Conservation (phyloP, 2,888 invertebrate genomes). For the Nemurella pictetii region DNA sequence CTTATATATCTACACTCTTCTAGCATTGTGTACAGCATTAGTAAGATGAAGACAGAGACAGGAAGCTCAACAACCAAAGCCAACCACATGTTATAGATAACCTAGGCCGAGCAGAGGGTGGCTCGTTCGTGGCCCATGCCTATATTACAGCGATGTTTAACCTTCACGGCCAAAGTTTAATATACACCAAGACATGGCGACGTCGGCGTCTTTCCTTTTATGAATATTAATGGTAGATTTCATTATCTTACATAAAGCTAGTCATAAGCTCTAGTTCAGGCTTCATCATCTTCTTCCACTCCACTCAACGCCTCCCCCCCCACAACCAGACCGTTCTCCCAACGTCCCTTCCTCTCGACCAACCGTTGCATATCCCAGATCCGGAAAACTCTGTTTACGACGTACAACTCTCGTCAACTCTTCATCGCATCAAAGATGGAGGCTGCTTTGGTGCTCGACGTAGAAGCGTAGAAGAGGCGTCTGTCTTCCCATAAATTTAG, state of each 20-base stretch:
- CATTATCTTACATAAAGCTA: conserved; percentile 33
- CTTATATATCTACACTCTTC: neutral
- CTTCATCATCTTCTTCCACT: conserved; percentile 32
- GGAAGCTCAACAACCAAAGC: neutral
- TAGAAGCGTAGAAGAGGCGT: neutral
- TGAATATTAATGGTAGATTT: conserved; percentile 32
- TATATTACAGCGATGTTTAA: neutral
- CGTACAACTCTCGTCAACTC: conserved; percentile 18
- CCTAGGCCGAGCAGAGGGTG: neutral
- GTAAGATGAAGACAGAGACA: neutral
- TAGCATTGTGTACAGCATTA: neutral
- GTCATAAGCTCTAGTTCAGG: conserved; percentile 32
- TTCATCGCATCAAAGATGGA: conserved; percentile 5
- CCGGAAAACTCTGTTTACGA: conserved; percentile 30
- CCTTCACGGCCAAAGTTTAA: conserved; percentile 22
- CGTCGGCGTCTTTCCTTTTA: conserved; percentile 14
- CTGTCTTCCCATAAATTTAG: conserved; percentile 11
- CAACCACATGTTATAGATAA: neutral
- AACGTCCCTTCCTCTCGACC: neutral
- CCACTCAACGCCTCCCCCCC: conserved; percentile 8
- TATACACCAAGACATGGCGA: conserved; percentile 16
- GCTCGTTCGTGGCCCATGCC: neutral
- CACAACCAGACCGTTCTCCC: neutral
- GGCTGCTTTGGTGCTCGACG: neutral
- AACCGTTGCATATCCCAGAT: neutral